These are phyloP conservation scores for Acleris laterana DNA, from an alignment of 2,888 invertebrate species.

Conservation along the genomic window DNA sequence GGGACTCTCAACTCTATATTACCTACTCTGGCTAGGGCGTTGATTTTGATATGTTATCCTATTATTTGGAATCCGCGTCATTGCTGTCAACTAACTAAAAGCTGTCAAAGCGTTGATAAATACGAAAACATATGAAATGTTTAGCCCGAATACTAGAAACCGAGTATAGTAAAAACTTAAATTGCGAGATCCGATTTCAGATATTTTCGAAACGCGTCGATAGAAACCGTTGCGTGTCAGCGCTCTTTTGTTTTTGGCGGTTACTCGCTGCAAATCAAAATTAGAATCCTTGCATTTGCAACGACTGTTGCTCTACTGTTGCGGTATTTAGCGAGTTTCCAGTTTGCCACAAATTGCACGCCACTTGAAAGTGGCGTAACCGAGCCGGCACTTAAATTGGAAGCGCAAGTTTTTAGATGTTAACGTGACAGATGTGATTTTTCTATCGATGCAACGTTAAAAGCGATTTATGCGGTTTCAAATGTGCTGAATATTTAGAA, in stretches of 20 bases:
- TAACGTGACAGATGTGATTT: slow-evolving; percentile 6
- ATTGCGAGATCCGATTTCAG: slow-evolving; percentile 2
- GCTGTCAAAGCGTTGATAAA: too few relatives aligned
- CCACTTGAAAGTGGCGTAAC: slow-evolving; percentile 34
- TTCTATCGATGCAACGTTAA: neutral
- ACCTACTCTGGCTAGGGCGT: too few relatives aligned
- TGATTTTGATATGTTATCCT: too few relatives aligned
- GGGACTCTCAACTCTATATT: too few relatives aligned
- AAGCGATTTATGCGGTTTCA: neutral
- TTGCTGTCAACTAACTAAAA: too few relatives aligned
- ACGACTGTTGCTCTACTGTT: slow-evolving; percentile 15
- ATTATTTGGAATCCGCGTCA: too few relatives aligned
- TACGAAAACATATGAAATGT: too few relatives aligned
- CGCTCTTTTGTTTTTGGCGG: slow-evolving; percentile 12
- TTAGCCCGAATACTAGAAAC: too few relatives aligned
- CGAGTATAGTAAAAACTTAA: too few relatives aligned
- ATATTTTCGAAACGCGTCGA: slow-evolving; percentile 2
- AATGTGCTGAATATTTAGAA: neutral
- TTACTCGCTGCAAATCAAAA: slow-evolving; percentile 4
- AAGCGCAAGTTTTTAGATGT: slow-evolving; percentile 7
- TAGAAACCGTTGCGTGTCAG: neutral
- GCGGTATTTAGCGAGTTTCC: slow-evolving; percentile 42
- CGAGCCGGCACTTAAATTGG: slow-evolving; percentile 15
- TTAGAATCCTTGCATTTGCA: neutral
- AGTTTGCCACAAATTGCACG: slow-evolving; percentile 48